Conservation (phyloP, 2,797 vertebrate genomes). For the Garrulus glandarius region DNA sequence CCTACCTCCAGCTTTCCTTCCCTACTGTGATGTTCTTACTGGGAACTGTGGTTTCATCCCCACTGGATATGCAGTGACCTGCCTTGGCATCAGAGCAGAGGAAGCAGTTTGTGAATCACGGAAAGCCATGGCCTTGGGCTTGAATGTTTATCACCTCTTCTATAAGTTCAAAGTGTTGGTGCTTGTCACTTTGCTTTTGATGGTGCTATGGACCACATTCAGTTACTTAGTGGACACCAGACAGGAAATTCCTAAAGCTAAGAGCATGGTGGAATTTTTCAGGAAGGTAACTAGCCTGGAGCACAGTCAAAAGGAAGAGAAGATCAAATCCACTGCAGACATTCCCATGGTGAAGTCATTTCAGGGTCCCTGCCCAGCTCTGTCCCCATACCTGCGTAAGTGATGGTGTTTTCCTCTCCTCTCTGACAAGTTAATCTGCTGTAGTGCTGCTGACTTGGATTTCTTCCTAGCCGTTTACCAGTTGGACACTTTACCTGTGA, state of each 20-base stretch:
- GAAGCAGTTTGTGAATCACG: not conserved
- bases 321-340: not conserved
- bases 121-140: constrained; percentile 77
- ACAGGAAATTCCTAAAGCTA: constrained; percentile 57
- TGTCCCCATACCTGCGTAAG: constrained; percentile 88
- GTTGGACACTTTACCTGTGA: not conserved
- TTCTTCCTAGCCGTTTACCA: not conserved
- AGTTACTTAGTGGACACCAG: constrained; percentile 70
- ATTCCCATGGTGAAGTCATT: not conserved
- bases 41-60: not conserved
- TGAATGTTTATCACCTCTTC: constrained; percentile 64
- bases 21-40: not conserved
- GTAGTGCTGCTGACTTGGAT: not conserved
- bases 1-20: not conserved
- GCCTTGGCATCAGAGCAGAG: not conserved
- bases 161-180: constrained; percentile 80
- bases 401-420: constrained; percentile 6
- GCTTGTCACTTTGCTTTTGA: constrained; percentile 77
- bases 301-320: not conserved
- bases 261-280: not conserved
- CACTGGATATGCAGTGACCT: not conserved
- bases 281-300: constrained; percentile 37
- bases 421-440: not conserved
- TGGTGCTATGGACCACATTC: constrained; percentile 82
- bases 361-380: constrained; percentile 73